phyloP scores from a whole-genome alignment of 1,140 invertebrate genomes.

The Teleogryllus occipitalis region DNA sequence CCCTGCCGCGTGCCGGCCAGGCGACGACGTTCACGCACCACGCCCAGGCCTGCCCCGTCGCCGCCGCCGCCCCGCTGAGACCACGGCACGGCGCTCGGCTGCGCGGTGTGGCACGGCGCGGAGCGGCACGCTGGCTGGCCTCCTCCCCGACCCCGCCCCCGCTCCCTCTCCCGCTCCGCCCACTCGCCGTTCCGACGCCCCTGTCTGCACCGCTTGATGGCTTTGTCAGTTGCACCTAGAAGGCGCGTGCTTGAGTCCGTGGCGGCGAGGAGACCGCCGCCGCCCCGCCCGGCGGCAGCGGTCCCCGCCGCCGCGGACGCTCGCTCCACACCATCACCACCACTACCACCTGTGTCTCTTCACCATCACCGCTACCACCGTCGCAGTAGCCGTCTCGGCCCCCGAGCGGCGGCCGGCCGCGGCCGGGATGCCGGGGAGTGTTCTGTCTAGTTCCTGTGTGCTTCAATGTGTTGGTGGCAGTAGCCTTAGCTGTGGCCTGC shows the following conservation, averaged over 20 bases:
- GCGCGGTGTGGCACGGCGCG: neutral
- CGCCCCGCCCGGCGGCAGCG: no score
- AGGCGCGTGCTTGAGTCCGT: neutral
- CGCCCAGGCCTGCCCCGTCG: no score
- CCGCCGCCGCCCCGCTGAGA: no score
- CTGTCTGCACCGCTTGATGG: slow-evolving; percentile 20
- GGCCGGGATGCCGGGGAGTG: neutral
- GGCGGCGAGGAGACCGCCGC: neutral
- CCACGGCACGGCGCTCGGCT: neutral
- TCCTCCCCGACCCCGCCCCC: no score
- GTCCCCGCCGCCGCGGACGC: neutral
- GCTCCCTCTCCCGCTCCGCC: neutral
- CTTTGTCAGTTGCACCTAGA: slow-evolving; percentile 14
- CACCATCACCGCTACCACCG: neutral
- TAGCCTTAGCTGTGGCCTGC: slow-evolving; percentile 16
- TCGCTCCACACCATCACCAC: neutral
- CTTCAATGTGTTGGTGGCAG: slow-evolving; percentile 11
- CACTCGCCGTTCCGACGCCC: neutral
- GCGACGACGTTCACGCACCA: neutral
- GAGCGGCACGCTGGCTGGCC: no score
- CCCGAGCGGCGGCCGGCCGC: neutral
- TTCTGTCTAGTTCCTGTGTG: slow-evolving; percentile 9
- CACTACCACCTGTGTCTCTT: no score
- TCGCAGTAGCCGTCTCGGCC: neutral
- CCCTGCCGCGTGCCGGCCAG: no score